A percentile compares a stretch with the other conserved stretches of the same genome.
These are phyloP conservation scores for Nudaria mundana DNA, from an alignment of 2,888 invertebrate genomes.

Conservation along the genomic window DNA sequence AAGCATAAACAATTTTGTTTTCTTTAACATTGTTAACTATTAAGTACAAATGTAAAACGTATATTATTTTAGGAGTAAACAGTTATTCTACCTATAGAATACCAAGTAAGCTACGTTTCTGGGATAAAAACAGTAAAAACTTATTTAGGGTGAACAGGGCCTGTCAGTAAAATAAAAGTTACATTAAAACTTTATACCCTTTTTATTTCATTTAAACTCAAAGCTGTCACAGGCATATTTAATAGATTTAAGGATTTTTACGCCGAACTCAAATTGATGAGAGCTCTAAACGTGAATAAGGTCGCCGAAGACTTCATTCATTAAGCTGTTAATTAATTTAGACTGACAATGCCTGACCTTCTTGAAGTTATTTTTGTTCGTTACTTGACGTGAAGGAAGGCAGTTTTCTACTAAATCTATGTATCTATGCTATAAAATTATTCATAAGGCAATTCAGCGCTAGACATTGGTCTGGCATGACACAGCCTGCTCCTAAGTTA, in stretches of 20 bases:
- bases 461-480: too few species aligned
- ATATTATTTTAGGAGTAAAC: neutral
- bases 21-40: constrained; percentile 29
- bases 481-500: too few species aligned
- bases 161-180: too few species aligned
- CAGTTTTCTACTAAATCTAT: too few species aligned
- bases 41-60: too few species aligned
- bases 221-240: neutral
- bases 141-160: too few species aligned
- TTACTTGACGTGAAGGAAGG: too few species aligned
- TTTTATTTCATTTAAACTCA: neutral
- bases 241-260: constrained; percentile 28
- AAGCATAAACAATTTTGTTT: constrained; percentile 31
- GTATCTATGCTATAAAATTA: too few species aligned
- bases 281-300: constrained; percentile 24
- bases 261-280: constrained; percentile 14
- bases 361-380: neutral
- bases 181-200: neutral
- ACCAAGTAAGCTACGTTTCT: neutral
- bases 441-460: too few species aligned
- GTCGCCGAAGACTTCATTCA: too few species aligned
- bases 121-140: neutral
- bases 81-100: neutral
- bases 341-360: neutral
- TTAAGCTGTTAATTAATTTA: constrained; percentile 3